Conservation (phyloP, 2,888 invertebrate species). For the Malthinus seriepunctatus region DNA sequence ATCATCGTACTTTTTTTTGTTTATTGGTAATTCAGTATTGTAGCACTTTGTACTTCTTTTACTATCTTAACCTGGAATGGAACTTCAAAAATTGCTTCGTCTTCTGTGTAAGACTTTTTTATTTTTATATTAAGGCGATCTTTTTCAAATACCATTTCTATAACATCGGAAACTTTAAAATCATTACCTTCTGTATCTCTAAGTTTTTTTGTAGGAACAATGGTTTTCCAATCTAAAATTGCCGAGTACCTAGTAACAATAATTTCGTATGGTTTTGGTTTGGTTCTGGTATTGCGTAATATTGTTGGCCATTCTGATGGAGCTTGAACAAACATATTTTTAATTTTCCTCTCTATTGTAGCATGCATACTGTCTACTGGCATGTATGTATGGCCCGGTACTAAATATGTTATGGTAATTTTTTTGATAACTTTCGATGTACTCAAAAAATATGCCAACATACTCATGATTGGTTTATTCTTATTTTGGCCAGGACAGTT, state of each 20-base stretch:
- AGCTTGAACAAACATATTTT: conserved; percentile 32
- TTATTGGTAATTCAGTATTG: conserved; percentile 4
- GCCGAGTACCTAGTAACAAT: conserved; percentile 14
- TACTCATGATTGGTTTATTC: conserved; percentile 24
- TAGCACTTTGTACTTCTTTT: too few species aligned
- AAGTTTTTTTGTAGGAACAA: too few species aligned
- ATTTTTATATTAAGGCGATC: too few species aligned
- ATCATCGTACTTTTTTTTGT: background rate
- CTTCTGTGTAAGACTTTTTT: too few species aligned
- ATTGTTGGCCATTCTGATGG: conserved; percentile 37
- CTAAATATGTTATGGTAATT: background rate
- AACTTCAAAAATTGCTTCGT: too few species aligned
- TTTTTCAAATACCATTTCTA: too few species aligned
- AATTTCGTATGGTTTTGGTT: conserved; percentile 25
- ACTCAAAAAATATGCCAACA: conserved; percentile 23
- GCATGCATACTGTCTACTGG: conserved; percentile 6
- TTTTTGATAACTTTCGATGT: background rate
- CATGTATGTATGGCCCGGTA: conserved; percentile 8
- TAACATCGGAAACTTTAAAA: too few species aligned
- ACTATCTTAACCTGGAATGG: too few species aligned
- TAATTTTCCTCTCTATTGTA: conserved; percentile 26
- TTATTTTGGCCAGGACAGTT: conserved; percentile 21
- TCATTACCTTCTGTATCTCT: too few species aligned
- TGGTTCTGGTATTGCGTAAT: conserved; percentile 30
- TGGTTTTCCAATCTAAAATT: conserved; percentile 24